Evolutionary conservation across 2,113 vertebrate species (phyloP).

Genomic region (Pedionomus torquatus): DNA sequence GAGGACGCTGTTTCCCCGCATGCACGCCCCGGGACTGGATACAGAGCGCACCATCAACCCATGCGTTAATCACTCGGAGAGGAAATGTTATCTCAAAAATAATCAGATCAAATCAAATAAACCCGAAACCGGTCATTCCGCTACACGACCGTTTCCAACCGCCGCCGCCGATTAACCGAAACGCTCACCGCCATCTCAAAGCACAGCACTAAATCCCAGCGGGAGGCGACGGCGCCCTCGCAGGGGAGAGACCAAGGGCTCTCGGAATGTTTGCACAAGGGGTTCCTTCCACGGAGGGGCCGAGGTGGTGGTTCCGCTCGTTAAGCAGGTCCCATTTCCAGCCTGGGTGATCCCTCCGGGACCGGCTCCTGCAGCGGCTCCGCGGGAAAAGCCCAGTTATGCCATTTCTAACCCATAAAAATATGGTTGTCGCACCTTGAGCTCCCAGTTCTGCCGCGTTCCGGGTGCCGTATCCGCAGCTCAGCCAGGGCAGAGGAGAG

Average conservation of each 20-base stretch:
- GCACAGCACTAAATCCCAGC: constrained; percentile 61
- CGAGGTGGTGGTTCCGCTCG: background rate
- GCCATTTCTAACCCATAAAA: rapidly evolving
- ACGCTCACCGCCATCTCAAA: constrained; percentile 58
- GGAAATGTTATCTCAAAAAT: constrained; percentile 44
- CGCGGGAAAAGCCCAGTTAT: background rate
- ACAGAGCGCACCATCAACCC: constrained; percentile 70
- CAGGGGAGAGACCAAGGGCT: constrained; percentile 12
- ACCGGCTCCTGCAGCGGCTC: background rate
- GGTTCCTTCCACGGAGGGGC: background rate
- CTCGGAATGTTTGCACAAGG: constrained; percentile 43
- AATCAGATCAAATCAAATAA: too few relatives aligned
- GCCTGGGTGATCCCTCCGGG: background rate
- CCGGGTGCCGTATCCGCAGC: rapidly evolving
- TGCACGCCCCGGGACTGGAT: constrained; percentile 67
- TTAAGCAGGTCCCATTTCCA: background rate
- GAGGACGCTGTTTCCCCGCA: constrained; percentile 70
- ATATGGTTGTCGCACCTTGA: rapidly evolving
- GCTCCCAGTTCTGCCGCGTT: background rate
- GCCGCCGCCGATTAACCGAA: constrained; percentile 40
- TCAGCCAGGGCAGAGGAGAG: background rate
- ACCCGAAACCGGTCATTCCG: constrained; percentile 47
- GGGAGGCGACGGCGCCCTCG: constrained; percentile 29
- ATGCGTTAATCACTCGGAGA: constrained; percentile 66
- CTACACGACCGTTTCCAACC: constrained; percentile 56